Conservation (phyloP, 1,140 invertebrate species). For the Paraescarpia echinospica region DNA sequence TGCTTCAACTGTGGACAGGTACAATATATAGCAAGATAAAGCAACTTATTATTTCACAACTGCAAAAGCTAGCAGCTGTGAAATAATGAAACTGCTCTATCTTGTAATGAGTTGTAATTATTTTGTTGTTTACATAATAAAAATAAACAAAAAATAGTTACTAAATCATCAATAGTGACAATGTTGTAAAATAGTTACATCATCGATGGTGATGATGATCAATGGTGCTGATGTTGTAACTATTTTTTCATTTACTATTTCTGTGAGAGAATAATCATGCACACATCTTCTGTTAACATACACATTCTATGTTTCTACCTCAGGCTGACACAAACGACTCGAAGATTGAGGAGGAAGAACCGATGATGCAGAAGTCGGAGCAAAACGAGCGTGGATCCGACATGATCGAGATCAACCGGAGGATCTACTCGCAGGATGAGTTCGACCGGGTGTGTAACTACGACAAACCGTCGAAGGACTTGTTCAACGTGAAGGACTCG, state of each 20-base stretch:
- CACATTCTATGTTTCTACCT: neutral
- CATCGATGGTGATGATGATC: too few relatives aligned
- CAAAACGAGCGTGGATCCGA: neutral
- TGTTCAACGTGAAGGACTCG: neutral
- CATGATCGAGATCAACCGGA: neutral
- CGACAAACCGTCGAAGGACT: neutral
- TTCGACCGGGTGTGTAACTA: neutral
- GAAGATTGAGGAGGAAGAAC: neutral
- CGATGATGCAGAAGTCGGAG: neutral
- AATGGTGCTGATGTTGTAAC: too few relatives aligned
- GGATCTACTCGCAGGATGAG: constrained; percentile 6
- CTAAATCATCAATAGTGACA: too few relatives aligned
- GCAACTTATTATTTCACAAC: too few relatives aligned
- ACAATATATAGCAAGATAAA: too few relatives aligned
- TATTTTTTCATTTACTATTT: neutral
- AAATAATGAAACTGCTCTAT: too few relatives aligned
- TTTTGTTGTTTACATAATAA: too few relatives aligned
- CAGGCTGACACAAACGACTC: neutral
- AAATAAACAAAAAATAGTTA: too few relatives aligned
- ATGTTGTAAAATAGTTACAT: too few relatives aligned
- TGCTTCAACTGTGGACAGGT: neutral
- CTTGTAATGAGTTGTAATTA: too few relatives aligned
- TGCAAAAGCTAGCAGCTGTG: too few relatives aligned
- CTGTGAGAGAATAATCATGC: neutral
- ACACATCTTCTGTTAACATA: neutral